Percentiles rank a stretch among this genome's conserved stretches.
These are phyloP conservation scores for Volucella bombylans DNA, from an alignment of 2,888 invertebrate species.

Conservation along the genomic window DNA sequence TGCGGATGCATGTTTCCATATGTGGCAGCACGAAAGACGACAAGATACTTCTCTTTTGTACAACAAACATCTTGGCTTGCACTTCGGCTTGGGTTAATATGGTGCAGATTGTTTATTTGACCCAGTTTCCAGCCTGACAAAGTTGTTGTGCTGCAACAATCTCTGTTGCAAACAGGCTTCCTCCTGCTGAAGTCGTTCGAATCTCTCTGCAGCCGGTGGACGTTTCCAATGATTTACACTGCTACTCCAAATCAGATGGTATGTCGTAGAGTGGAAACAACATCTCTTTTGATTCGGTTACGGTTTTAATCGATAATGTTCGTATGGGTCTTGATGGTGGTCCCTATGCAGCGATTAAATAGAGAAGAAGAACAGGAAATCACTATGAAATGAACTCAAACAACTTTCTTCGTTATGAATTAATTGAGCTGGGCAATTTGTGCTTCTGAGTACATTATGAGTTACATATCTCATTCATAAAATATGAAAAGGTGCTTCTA, in stretches of 20 bases:
- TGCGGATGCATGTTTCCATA: neutral
- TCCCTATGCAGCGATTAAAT: neutral
- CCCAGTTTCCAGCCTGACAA: slow-evolving; percentile 31
- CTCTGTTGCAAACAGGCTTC: too few species aligned
- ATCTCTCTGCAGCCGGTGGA: too few species aligned
- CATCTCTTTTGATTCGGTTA: slow-evolving; percentile 13
- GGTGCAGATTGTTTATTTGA: slow-evolving; percentile 27
- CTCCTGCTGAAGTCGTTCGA: too few species aligned
- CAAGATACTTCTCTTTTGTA: neutral
- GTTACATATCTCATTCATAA: neutral
- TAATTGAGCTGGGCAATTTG: neutral
- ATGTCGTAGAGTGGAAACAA: neutral
- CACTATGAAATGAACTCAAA: neutral
- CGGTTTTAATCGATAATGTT: slow-evolving; percentile 9
- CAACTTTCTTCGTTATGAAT: slow-evolving; percentile 19
- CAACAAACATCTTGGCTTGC: neutral
- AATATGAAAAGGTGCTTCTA: too few species aligned
- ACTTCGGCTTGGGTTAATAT: slow-evolving; percentile 1
- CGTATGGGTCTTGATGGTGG: neutral
- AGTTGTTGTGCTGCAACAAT: slow-evolving; percentile 21
- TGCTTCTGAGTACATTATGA: neutral
- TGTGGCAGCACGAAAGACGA: slow-evolving; percentile 11
- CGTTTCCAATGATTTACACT: too few species aligned
- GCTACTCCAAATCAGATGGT: too few species aligned
- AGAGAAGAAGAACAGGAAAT: neutral